Base-by-base conservation (phyloP, 2,113 vertebrate species). In the Fregata magnificens region DNA sequence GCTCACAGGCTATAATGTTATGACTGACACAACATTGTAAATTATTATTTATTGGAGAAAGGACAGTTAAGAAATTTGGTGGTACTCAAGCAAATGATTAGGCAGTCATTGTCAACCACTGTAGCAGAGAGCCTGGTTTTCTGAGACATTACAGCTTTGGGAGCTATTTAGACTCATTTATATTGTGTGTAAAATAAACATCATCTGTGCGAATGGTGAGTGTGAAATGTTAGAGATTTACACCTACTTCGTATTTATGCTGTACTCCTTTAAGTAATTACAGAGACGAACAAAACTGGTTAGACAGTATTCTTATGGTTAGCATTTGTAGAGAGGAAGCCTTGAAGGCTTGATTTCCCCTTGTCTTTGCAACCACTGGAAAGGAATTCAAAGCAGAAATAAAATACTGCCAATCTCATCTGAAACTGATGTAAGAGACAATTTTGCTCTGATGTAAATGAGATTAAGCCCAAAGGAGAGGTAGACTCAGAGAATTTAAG, bases 211-310 rank as follows among this genome's bases (percentile, higher is more conserved):
- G 3, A 96, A 90, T 63, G 58, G 78, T 70, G 62, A 86, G 62
- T 55, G 66, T 36, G 76, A 95, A 90, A 70, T 76, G 77, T 86
- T 82, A 82, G 81, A 95, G 86, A 96, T 97, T 95, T 95, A 79
- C 91, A 96, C 91, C 91, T 94, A 82, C 88, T 85, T 77, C 66
- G 42, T 86, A 70, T 58, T 92, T 86, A 93, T 86, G 86, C 50
- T 62, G 17, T 40, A 65, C 22, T 95, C 36, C 94, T 97, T 95
- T 76, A 95, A 95, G 62, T 58, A 95, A 97, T 95, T 96, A 96
- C 7, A 77, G 40, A 56, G 61, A 65, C 1, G 10, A 92, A 89
- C 73, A 79, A 67, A 95, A 82, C 40, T 79, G 61, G 36, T 72
- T 89, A 92, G 91, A 32, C 56, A 59, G 40, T 74, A 36, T 69